Base-by-base conservation (phyloP, 2,113 vertebrate genomes). In the Lophotis ruficrista region DNA sequence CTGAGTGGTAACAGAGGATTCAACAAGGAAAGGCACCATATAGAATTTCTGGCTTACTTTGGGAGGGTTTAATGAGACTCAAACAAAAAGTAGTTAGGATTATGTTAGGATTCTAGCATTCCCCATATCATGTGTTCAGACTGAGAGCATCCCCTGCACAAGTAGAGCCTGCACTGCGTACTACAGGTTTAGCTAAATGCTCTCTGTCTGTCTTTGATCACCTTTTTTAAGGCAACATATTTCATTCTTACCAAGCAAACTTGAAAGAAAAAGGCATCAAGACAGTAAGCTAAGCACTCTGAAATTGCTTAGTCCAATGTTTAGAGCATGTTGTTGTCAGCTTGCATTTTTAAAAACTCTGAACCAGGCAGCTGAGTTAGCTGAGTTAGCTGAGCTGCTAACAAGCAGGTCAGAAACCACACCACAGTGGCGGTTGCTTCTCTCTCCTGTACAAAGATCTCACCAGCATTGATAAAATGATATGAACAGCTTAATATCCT, bases 381-480 rank as follows among this genome's bases (percentile, higher is more conserved):
- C 90, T 89, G 80, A 92, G 94, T 93, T 80, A 75, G 94, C 86
- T 90, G 72, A 84, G 86, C 80, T 92, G 80, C 65, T 82, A 91
- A 56, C 56, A 58, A 79, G 72, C 83, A 92, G 71, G 64, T 88
- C 94, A 95, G 76, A 78, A 94, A 84, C 80, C 87, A 94, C 81
- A 84, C 33, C 53, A 53, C 66, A 69, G 73, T 33, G 35, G 48
- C 9, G 48, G 86, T 91, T 94, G 35, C 69, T 50, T 10, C 60
- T 60, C 86, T 75, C 65, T 89, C 90, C 70, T 60, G 45, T n/a
- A 64, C 69, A 76, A 64, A 92, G 81, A 57, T 89, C 72, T 84
- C 83, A 69, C 15, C 45, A 92, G 64, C 88, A 93, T 13, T 91
- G 94, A 96, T 94, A 82, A 93, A 96, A 89, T 82, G 80, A 95